These are phyloP conservation scores for Molothrus aeneus DNA, from an alignment of 2,797 vertebrate genomes.

Conservation along the genomic window DNA sequence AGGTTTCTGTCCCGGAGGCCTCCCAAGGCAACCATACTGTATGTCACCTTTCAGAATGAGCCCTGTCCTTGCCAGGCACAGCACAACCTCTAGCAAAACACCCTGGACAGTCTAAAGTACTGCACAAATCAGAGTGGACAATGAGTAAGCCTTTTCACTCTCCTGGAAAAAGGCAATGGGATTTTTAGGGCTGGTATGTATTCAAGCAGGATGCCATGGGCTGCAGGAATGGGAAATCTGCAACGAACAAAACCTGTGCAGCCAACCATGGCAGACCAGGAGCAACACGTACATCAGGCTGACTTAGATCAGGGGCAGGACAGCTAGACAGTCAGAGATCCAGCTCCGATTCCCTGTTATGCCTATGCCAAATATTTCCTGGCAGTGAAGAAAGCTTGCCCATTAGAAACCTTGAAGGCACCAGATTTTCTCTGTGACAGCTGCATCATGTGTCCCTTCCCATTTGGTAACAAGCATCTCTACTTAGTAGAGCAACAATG, in stretches of 20 bases:
- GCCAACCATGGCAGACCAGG: background rate
- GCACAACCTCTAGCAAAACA: background rate
- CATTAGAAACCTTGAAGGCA: background rate
- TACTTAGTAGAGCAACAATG: background rate
- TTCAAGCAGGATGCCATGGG: background rate
- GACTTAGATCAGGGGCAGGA: background rate
- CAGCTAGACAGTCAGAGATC: slow-evolving; percentile 3
- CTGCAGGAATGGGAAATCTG: background rate
- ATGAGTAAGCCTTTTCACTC: background rate
- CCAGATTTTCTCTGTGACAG: slow-evolving; percentile 20
- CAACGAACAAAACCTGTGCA: background rate
- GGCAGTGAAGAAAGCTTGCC: background rate
- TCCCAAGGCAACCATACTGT: background rate
- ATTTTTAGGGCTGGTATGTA: background rate
- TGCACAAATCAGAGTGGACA: background rate
- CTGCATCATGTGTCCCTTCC: background rate
- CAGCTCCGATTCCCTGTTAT: background rate
- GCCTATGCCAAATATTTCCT: slow-evolving; percentile 3
- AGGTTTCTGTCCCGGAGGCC: background rate
- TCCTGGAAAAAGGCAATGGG: background rate
- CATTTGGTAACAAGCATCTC: background rate
- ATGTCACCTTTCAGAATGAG: background rate
- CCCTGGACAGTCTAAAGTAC: background rate
- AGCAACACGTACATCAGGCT: background rate
- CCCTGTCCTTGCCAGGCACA: background rate